Percentiles rank a stretch among this genome's conserved stretches.
These are phyloP conservation scores for Lepus townsendii DNA, from an alignment of 2,797 vertebrate genomes.

Conservation along the genomic window DNA sequence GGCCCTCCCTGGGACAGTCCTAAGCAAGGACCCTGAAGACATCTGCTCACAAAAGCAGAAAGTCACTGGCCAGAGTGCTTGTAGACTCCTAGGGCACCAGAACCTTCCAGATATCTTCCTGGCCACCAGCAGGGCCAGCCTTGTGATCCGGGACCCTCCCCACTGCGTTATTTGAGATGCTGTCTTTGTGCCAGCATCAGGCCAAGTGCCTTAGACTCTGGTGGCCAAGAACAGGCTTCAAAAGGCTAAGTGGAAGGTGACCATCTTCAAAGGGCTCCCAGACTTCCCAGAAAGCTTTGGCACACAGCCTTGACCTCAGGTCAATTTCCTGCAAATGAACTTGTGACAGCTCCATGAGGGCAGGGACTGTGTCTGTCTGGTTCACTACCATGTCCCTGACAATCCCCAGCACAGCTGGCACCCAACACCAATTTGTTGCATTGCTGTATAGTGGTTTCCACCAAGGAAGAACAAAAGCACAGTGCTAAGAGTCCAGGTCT, in stretches of 20 bases:
- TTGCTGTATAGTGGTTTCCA: neutral
- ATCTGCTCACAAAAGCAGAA: constrained; percentile 44
- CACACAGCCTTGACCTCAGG: constrained; percentile 72
- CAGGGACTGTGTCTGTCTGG: constrained; percentile 42
- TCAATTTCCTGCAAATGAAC: constrained; percentile 76
- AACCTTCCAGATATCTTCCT: constrained; percentile 77
- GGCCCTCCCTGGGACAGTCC: neutral
- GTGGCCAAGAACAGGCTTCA: constrained; percentile 78
- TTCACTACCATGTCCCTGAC: neutral
- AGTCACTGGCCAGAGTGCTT: neutral
- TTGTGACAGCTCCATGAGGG: constrained; percentile 63
- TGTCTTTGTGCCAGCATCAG: constrained; percentile 71
- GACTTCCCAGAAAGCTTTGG: constrained; percentile 79
- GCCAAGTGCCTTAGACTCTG: constrained; percentile 67
- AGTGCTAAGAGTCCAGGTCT: neutral
- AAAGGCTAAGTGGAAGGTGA: constrained; percentile 81
- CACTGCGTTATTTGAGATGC: constrained; percentile 72
- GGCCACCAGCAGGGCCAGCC: constrained; percentile 69
- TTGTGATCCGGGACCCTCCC: constrained; percentile 77
- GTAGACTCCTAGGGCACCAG: constrained; percentile 32
- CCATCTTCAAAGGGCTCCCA: constrained; percentile 77
- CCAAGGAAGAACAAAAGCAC: neutral
- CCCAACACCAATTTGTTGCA: neutral
- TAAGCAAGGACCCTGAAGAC: neutral
- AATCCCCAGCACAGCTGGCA: neutral